phyloP scores from a whole-genome alignment of 2,888 invertebrate species.

The Trissoscelio sp. region DNA sequence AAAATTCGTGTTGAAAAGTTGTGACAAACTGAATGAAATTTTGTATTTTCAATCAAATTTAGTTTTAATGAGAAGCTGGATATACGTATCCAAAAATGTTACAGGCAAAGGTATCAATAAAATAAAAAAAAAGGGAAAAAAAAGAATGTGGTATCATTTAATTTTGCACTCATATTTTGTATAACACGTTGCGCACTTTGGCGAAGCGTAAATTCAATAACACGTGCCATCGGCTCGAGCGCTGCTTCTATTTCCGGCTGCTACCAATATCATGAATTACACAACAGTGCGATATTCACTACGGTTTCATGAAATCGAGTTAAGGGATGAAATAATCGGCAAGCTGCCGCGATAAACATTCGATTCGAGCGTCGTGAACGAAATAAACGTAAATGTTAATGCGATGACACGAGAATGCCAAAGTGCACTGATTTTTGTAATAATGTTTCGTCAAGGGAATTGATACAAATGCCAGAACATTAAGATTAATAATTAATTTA shows the following conservation, averaged over 20 bases:
- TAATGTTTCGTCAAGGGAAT: neutral
- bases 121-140: constrained; percentile 19
- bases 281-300: constrained; percentile 60
- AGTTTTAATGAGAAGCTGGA: neutral
- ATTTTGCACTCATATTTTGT: constrained; percentile 60
- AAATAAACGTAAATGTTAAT: constrained; percentile 45
- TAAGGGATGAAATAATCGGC: constrained; percentile 65
- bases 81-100: neutral
- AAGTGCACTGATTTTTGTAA: neutral
- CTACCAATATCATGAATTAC: constrained; percentile 68
- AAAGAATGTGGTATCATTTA: constrained; percentile 33
- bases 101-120: neutral
- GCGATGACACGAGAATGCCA: constrained; percentile 1
- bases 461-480: neutral
- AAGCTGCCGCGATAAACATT: constrained; percentile 60
- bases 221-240: constrained; percentile 68
- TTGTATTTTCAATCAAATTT: neutral
- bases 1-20: neutral
- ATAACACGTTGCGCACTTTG: constrained; percentile 58
- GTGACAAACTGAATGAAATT: neutral
- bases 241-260: constrained; percentile 64
- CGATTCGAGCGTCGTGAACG: constrained; percentile 17
- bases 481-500: no score
- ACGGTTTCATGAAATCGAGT: constrained; percentile 58
- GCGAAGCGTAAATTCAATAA: constrained; percentile 68